Percentiles rank a stretch among this genome's conserved stretches.
Conservation (phyloP, 2,888 invertebrate species). For the Congeria kusceri region DNA sequence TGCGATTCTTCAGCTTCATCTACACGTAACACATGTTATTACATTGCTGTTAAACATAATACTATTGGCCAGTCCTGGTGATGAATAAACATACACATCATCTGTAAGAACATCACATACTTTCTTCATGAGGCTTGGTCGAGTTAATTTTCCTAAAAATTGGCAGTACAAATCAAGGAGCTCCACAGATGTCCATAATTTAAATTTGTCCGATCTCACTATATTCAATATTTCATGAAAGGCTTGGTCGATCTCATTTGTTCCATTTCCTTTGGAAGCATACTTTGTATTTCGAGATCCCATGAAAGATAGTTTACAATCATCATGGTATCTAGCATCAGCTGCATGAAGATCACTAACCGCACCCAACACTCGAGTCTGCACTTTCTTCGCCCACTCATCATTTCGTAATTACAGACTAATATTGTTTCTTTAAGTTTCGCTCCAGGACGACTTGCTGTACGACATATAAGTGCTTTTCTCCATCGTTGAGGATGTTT, state of each 20-base stretch:
- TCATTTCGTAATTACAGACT: conserved; percentile 21
- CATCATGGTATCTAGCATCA: conserved; percentile 50
- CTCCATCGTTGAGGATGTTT: conserved; percentile 36
- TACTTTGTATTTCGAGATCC: background rate
- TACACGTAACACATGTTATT: conserved; percentile 27
- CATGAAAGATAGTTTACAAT: conserved; percentile 31
- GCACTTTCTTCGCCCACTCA: conserved; percentile 25
- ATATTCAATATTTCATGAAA: conserved; percentile 14
- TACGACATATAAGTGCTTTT: conserved; percentile 11
- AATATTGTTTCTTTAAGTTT: conserved; percentile 19
- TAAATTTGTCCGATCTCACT: conserved; percentile 12
- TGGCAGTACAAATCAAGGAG: background rate
- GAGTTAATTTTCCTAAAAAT: background rate
- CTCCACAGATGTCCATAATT: conserved; percentile 27
- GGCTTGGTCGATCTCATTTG: background rate
- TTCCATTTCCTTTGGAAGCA: background rate
- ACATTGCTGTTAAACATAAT: conserved; percentile 32
- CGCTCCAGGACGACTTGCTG: background rate
- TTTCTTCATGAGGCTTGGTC: background rate
- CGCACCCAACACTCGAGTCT: conserved; percentile 28
- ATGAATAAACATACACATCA: conserved; percentile 31
- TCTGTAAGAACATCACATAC: conserved; percentile 21
- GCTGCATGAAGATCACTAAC: conserved; percentile 59
- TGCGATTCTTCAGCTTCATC: conserved; percentile 26
- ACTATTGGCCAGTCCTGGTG: conserved; percentile 38